A percentile compares a stretch with the other conserved stretches of the same genome.
These are phyloP conservation scores for Cassiopea andromeda DNA, from an alignment of 30 jellyfish, hydroid and myxozoan genomes.

Conservation along the genomic window DNA sequence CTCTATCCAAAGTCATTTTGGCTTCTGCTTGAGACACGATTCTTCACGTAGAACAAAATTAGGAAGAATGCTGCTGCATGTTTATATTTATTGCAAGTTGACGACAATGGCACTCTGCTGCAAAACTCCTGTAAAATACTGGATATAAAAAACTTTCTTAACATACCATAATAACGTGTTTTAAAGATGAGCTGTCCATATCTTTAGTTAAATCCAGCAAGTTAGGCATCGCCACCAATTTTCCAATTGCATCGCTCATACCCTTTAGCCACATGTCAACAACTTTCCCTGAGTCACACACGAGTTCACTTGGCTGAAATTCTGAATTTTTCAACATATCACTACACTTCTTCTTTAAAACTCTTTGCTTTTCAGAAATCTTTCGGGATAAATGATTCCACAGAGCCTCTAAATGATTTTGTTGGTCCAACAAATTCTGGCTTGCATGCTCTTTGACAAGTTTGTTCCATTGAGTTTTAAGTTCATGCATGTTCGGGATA, in stretches of 20 bases:
- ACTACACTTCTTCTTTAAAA: not conserved
- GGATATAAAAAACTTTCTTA: not conserved
- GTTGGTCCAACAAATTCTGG: slow-evolving; percentile 43
- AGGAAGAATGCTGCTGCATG: too few species aligned
- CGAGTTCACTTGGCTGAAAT: not conserved
- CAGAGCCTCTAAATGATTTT: slow-evolving; percentile 63
- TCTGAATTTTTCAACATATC: not conserved
- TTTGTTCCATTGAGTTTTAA: slow-evolving; percentile 1
- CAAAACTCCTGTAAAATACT: too few species aligned
- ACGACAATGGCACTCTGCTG: too few species aligned
- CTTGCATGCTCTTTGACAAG: slow-evolving; percentile 7
- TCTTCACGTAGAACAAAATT: too few species aligned
- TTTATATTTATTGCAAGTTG: too few species aligned
- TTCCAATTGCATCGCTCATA: slow-evolving; percentile 35
- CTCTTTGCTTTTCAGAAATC: slow-evolving; percentile 32
- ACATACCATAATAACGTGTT: slow-evolving; percentile 42
- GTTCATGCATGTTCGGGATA: slow-evolving; percentile 65
- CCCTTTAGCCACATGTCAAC: slow-evolving; percentile 27
- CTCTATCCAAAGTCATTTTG: too few species aligned
- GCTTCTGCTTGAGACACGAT: too few species aligned
- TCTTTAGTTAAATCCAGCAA: slow-evolving; percentile 31
- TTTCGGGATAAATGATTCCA: slow-evolving; percentile 60
- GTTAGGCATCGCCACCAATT: slow-evolving; percentile 1
- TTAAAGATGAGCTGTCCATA: slow-evolving; percentile 36
- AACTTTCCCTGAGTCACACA: not conserved